Evolutionary conservation across 2,888 invertebrate genomes (phyloP).

Genomic region (Heliconius ismenius): DNA sequence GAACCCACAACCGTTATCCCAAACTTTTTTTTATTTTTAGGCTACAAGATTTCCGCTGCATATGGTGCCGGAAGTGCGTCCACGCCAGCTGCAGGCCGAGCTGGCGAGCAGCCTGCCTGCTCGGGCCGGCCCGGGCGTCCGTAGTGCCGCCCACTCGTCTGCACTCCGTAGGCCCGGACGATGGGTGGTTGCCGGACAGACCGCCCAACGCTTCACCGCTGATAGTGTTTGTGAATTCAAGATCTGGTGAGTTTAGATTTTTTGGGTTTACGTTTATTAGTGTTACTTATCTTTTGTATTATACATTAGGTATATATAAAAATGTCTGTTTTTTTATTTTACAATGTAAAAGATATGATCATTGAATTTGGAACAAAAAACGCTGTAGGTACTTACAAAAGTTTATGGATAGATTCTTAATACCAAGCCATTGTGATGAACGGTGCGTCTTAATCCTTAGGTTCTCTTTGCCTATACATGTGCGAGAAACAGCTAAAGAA

Average conservation of each 20-base stretch:
- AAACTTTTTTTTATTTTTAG: conserved; percentile 63
- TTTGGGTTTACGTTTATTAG: neutral
- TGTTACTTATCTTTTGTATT: too few relatives aligned
- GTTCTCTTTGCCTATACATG: too few relatives aligned
- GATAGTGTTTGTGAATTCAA: conserved; percentile 98
- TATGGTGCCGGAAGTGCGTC: conserved; percentile 96
- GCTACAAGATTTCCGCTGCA: conserved; percentile 97
- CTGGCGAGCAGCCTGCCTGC: conserved; percentile 89
- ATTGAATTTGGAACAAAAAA: too few relatives aligned
- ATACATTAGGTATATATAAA: too few relatives aligned
- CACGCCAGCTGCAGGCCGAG: conserved; percentile 95
- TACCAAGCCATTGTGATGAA: too few relatives aligned
- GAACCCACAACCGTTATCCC: too few relatives aligned
- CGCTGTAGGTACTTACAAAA: too few relatives aligned
- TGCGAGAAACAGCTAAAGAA: neutral
- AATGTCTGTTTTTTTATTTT: neutral
- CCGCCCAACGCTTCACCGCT: conserved; percentile 94
- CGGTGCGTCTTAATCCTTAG: too few relatives aligned
- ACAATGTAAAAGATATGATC: too few relatives aligned
- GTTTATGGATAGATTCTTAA: too few relatives aligned
- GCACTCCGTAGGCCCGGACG: conserved; percentile 93
- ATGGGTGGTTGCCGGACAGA: conserved; percentile 93
- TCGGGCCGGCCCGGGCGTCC: conserved; percentile 94
- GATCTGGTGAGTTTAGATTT: conserved; percentile 84
- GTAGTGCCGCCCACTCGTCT: conserved; percentile 97